A percentile compares a stretch with the other conserved stretches of the same genome.
Conservation (phyloP, 2,113 vertebrate genomes). For the Bucco capensis region DNA sequence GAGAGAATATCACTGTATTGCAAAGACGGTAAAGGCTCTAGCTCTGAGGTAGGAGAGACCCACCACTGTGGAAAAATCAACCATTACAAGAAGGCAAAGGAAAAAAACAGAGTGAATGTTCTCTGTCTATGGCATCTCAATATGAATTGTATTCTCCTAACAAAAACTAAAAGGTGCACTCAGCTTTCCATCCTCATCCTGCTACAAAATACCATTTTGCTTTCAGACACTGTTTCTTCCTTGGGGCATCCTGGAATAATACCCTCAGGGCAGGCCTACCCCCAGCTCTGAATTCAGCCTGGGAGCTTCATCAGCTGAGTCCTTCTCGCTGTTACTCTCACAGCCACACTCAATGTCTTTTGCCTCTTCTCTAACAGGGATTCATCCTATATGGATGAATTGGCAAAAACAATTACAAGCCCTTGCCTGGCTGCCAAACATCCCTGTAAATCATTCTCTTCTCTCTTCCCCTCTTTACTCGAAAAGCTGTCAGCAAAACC, state of each 20-base stretch:
- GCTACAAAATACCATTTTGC: neutral
- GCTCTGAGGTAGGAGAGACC: neutral
- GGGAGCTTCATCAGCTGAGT: neutral
- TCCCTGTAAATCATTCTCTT: neutral
- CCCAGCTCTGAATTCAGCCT: fast-evolving
- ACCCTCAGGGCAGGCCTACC: neutral
- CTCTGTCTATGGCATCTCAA: neutral
- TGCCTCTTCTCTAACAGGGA: neutral
- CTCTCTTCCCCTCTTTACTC: neutral
- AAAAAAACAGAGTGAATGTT: neutral
- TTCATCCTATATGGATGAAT: neutral
- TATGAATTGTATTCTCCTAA: neutral
- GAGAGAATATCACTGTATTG: fast-evolving
- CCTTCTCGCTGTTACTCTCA: neutral
- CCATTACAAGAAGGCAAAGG: neutral
- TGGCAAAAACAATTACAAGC: neutral
- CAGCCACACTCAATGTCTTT: neutral
- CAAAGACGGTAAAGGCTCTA: neutral
- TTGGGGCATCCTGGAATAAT: neutral
- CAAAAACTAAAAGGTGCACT: neutral
- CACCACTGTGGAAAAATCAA: neutral
- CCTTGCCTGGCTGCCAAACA: neutral
- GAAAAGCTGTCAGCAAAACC: neutral
- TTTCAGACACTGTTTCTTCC: neutral
- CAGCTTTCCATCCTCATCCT: neutral